Base-by-base conservation (phyloP, 2,888 invertebrate species). In the Meloe dianella region DNA sequence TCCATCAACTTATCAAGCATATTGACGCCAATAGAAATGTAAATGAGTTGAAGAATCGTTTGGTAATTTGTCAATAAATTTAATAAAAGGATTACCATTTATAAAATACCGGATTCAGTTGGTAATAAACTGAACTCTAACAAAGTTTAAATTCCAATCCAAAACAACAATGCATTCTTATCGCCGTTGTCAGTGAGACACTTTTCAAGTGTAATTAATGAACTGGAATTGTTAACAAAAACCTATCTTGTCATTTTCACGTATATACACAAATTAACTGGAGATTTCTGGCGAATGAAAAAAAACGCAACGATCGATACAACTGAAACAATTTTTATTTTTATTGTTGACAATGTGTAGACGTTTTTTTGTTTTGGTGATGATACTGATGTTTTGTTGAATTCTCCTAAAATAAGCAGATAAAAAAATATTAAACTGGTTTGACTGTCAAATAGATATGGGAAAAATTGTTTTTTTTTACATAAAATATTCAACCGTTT, bases 181-280 rank as follows among this genome's bases (percentile, higher is more conserved):
- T 47, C 47, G 1, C 20, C 5, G 47, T 41, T 41, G 41, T 41
- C 41, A 41, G 41, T 41, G 47, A 22, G 20, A 20, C 20, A 47
- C 20, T 47, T 47, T 35, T 20, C 47, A 20, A 47, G 20, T 47
- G 20, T 47, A 47, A 47, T 47, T 47, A 47, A 47, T 47, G 47
- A 9, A 47, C 47, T 47, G 47, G 20, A 47, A 22, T 47, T 20
- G 47, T 47, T 41, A 20, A 47, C 47, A 47, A 47, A 47, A 47
- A 47, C 47, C 7, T n/a, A 41, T 41, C 41, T n/a, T 41, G 41
- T 41, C 17, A 41, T n/a, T 41, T 41, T 41, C 41, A 41, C 41
- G 41, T 41, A 12, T 41, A 41, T 41, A 41, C 47, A 47, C 47
- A 47, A 47, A 47, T 47, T 47, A 47, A 47, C 47, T 10, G 47